Evolutionary conservation across 2,888 invertebrate genomes (phyloP).

Genomic region (Drosophila lutescens): DNA sequence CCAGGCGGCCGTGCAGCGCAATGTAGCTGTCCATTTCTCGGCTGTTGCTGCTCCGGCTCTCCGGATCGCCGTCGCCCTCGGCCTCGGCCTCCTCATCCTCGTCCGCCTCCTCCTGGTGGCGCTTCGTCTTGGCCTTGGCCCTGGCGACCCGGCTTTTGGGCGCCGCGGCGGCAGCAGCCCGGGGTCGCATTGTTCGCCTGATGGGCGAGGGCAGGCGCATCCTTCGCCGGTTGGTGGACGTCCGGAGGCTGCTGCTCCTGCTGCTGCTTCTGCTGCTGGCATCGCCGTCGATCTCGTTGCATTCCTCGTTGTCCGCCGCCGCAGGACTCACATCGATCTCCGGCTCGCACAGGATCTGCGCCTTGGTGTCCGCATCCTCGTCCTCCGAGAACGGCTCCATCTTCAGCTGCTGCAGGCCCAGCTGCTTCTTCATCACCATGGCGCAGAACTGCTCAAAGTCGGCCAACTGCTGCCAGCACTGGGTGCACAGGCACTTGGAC

Average conservation of each 20-base stretch:
- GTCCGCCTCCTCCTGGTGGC: constrained; percentile 15
- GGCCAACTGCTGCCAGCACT: constrained; percentile 43
- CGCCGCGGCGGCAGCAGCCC: neutral
- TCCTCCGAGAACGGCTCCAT: constrained; percentile 33
- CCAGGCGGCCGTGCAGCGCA: constrained; percentile 35
- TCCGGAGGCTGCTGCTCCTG: constrained; percentile 11
- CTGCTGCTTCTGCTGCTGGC: constrained; percentile 11
- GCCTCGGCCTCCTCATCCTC: constrained; percentile 18
- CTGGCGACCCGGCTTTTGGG: constrained; percentile 3
- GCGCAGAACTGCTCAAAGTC: constrained; percentile 39
- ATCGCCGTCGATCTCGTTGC: constrained; percentile 39
- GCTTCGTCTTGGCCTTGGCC: constrained; percentile 26
- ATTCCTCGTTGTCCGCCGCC: constrained; percentile 16
- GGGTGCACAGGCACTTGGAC: constrained; percentile 34
- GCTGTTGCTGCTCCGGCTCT: constrained; percentile 18
- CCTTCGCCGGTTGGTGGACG: neutral
- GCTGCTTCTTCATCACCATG: constrained; percentile 45
- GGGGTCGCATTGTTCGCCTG: constrained; percentile 38
- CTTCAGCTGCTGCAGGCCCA: constrained; percentile 30
- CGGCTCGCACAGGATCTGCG: constrained; percentile 39
- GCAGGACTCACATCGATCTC: constrained; percentile 45
- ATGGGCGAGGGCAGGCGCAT: constrained; percentile 33
- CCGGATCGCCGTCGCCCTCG: constrained; percentile 19
- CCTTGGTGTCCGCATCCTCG: constrained; percentile 33
- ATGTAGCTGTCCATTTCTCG: constrained; percentile 44